Percentiles rank a stretch among this genome's conserved stretches.
Evolutionary conservation across 2,797 vertebrate genomes (phyloP).

Genomic region (Halcyon badia): DNA sequence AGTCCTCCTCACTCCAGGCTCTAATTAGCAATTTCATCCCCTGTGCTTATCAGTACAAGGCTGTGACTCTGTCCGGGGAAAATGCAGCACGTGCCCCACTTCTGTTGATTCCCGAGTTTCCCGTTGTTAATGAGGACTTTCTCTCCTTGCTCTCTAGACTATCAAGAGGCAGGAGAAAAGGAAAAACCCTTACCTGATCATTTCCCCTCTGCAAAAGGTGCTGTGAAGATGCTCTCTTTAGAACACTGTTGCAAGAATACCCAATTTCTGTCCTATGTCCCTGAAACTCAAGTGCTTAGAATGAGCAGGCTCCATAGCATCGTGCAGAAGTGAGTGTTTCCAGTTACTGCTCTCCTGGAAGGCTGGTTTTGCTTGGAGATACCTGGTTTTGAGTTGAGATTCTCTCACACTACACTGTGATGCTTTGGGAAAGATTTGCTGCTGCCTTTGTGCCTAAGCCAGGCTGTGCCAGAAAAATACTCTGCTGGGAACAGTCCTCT

Average conservation of each 20-base stretch:
- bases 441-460: neutral
- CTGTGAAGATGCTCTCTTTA: neutral
- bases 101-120: neutral
- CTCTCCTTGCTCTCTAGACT: neutral
- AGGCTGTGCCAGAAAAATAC: neutral
- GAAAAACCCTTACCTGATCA: neutral
- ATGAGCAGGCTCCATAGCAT: neutral
- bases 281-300: neutral
- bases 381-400: neutral
- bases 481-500: neutral
- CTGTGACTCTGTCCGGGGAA: neutral
- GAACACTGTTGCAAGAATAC: neutral
- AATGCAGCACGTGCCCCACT: neutral
- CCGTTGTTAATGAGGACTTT: neutral
- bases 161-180: neutral
- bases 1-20: constrained; percentile 11
- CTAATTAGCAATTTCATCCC: constrained; percentile 21
- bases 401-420: neutral
- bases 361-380: neutral
- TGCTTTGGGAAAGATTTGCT: neutral
- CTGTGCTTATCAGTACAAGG: neutral
- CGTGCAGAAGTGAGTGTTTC: neutral
- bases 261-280: neutral
- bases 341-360: neutral
- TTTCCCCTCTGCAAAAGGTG: neutral